Conservation (phyloP, 1,140 invertebrate genomes). For the Scaptomyza graminum region DNA sequence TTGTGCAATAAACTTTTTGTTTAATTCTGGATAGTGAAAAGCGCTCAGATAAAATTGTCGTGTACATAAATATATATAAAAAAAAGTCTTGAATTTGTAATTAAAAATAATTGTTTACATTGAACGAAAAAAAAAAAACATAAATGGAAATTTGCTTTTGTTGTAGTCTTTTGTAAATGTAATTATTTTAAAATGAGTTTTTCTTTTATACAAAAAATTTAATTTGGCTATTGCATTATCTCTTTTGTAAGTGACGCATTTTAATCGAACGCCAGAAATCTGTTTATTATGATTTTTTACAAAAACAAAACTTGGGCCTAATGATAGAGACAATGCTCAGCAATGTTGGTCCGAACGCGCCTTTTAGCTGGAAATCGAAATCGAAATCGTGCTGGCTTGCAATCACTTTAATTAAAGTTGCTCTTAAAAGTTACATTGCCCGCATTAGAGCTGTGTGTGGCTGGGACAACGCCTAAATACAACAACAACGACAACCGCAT, state of each 20-base stretch:
- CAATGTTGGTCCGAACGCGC: conserved; percentile 36
- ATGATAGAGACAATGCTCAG: conserved; percentile 54
- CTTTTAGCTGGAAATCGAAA: conserved; percentile 63
- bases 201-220: neutral
- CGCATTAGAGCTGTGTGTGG: conserved; percentile 28
- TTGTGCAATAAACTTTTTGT: conserved; percentile 28
- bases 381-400: conserved; percentile 66
- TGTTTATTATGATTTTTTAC: conserved; percentile 26
- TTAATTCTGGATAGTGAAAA: conserved; percentile 8
- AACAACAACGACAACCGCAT: conserved; percentile 23
- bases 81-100: conserved; percentile 1
- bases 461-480: conserved; percentile 67
- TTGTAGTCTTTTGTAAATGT: neutral
- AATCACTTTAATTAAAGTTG: conserved; percentile 75
- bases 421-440: conserved; percentile 34
- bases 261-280: conserved; percentile 26
- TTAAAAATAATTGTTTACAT: conserved; percentile 1
- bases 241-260: conserved; percentile 7
- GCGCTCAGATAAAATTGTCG: neutral
- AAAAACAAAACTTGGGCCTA: conserved; percentile 36
- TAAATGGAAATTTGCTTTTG: neutral
- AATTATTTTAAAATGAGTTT: neutral
- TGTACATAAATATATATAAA: neutral
- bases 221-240: neutral
- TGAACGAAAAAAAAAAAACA: neutral